Evolutionary conservation across 1,140 invertebrate genomes (phyloP).

Genomic region (Drosophila parvula): DNA sequence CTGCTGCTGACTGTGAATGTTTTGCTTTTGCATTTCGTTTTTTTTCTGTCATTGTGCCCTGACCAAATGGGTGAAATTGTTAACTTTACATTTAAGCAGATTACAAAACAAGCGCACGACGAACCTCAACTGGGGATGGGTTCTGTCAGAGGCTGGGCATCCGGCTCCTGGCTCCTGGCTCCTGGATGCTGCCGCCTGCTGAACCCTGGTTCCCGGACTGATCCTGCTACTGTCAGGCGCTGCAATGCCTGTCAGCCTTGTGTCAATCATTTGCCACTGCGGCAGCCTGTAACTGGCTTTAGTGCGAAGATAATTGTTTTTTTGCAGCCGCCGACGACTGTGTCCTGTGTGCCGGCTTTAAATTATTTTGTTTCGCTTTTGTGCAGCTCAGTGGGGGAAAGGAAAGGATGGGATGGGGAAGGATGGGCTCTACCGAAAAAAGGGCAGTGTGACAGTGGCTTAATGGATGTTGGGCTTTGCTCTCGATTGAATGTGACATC

Average conservation of each 20-base stretch:
- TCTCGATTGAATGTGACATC: slow-evolving; percentile 55
- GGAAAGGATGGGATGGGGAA: neutral
- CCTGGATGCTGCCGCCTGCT: neutral
- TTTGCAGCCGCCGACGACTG: slow-evolving; percentile 26
- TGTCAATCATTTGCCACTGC: slow-evolving; percentile 43
- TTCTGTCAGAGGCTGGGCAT: slow-evolving; percentile 1
- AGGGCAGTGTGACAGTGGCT: slow-evolving; percentile 32
- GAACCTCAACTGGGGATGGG: slow-evolving; percentile 6
- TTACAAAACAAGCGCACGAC: slow-evolving; percentile 62
- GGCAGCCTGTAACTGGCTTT: slow-evolving; percentile 47
- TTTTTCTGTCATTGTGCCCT: slow-evolving; percentile 15
- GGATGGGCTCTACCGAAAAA: slow-evolving; percentile 24
- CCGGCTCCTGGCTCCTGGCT: neutral
- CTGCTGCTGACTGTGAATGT: slow-evolving; percentile 16
- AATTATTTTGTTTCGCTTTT: slow-evolving; percentile 66
- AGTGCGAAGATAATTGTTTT: slow-evolving; percentile 72
- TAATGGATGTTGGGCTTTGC: slow-evolving; percentile 42
- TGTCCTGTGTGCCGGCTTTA: slow-evolving; percentile 47
- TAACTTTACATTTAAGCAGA: slow-evolving; percentile 80
- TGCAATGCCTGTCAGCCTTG: slow-evolving; percentile 51
- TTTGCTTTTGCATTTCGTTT: slow-evolving; percentile 25
- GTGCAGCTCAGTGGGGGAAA: slow-evolving; percentile 15
- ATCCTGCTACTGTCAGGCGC: slow-evolving; percentile 38
- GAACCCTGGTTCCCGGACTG: slow-evolving; percentile 15
- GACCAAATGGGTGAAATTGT: slow-evolving; percentile 64